Evolutionary conservation across 92 coral and sea anemone species (phyloP), one percentile per base, ranked within the genome.

Genomic region (Porites evermanni): DNA sequence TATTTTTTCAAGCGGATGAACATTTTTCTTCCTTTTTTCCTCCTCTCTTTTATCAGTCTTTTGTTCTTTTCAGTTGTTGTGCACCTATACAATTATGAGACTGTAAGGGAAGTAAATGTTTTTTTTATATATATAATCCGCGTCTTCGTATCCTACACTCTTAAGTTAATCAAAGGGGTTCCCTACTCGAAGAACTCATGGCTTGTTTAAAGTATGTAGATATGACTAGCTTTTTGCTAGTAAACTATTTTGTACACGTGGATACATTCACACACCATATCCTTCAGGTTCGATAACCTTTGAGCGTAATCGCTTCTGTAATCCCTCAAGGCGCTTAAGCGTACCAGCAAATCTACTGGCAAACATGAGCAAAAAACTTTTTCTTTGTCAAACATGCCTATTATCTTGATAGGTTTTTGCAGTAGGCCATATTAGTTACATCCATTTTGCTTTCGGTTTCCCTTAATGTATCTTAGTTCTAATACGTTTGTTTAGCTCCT

Each of bases 161-260:
- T 63, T 58, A 65, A 44, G 20, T 11, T 26, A 10, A 51, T 12
- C 72, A 10, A 50, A 44, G 47, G 20, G 9, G 6, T 44, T 10
- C 47, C 24, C 67, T 67, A 7, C 52, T 47, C 59, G 29, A 26
- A 23, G 50, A 2, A 19, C 78, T 21, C 7, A 9, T 2, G 12
- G 65, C 44, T 38, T 63, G 56, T 5, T 80, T 53, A 7, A 8
- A 24, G 29, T 7, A 60, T 44, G 20, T 47, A 1, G 14, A 21
- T 20, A 10, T 60, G 7, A 16, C 8, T 53, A 3, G 17, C 26
- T 12, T 4, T 26, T 44, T 80, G 19, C 12, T 13, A 14, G 72
- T 21, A 5, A 64, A 6, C 60, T 18, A 19, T 65, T 9, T 68
- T 29, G 54, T 53, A 17, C 85, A 81, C 77, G 85, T 81, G 85